A percentile compares a stretch with the other conserved stretches of the same genome.
These are phyloP conservation scores for Loripinus fragilis DNA, from an alignment of 2,888 invertebrate species.

Conservation along the genomic window DNA sequence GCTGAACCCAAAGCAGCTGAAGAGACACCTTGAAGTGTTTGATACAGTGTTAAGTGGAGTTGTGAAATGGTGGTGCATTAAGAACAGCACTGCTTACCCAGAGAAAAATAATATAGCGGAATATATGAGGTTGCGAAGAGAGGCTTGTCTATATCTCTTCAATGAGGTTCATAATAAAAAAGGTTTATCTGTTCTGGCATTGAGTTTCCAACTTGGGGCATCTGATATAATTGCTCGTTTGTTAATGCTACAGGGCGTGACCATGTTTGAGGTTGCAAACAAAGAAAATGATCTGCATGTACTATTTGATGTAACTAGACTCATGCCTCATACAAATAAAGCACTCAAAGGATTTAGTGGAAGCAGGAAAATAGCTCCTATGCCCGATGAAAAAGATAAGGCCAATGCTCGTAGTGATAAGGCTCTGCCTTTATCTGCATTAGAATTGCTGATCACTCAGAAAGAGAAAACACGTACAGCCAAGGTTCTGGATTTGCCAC, in stretches of 20 bases:
- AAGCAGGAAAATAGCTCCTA: slow-evolving; percentile 26
- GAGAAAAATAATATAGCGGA: slow-evolving; percentile 67
- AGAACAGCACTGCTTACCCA: slow-evolving; percentile 64
- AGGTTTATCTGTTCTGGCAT: slow-evolving; percentile 71
- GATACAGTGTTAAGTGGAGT: slow-evolving; percentile 64
- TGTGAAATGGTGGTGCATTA: slow-evolving; percentile 77
- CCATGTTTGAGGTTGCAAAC: slow-evolving; percentile 52
- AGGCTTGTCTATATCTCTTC: slow-evolving; percentile 70
- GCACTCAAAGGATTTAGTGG: slow-evolving; percentile 44
- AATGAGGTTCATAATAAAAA: slow-evolving; percentile 72
- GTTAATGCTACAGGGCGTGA: slow-evolving; percentile 74
- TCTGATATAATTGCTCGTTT: slow-evolving; percentile 71
- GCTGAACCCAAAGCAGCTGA: slow-evolving; percentile 41
- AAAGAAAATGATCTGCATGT: slow-evolving; percentile 24
- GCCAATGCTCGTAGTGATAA: slow-evolving; percentile 22
- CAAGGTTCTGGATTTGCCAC: slow-evolving; percentile 76
- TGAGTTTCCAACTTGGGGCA: slow-evolving; percentile 73
- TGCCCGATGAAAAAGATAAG: slow-evolving; percentile 29
- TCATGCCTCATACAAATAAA: slow-evolving; percentile 71
- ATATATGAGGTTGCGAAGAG: slow-evolving; percentile 48
- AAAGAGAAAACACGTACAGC: slow-evolving; percentile 70
- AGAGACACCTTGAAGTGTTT: slow-evolving; percentile 63
- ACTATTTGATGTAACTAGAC: slow-evolving; percentile 76
- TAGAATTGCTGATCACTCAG: slow-evolving; percentile 74
- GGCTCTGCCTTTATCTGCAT: slow-evolving; percentile 64